Evolutionary conservation across 2,113 vertebrate species (phyloP), one percentile per base, ranked within the genome.

Genomic region (Hippotragus niger): DNA sequence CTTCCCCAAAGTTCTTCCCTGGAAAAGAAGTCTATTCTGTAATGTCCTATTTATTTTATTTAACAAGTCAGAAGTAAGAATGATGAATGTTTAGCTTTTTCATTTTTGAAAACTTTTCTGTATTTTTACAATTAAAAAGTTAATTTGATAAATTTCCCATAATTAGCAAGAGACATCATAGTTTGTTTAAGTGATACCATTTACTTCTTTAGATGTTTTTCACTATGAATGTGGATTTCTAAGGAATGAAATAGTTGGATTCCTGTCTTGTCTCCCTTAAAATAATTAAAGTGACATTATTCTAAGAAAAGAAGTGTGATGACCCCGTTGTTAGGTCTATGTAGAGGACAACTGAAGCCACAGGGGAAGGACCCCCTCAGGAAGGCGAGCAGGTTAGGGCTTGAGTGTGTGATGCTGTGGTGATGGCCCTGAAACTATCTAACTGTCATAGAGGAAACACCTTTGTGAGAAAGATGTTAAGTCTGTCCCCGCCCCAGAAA

Each of bases 281-380:
- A 95, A 85, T 47, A 81, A 91, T 85, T 60, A 58, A 45, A 86
- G 25, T 50, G 71, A 84, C 45, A 36, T 78, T 96, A 71, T 96
- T 89, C 55, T 83, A 93, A 97, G 96, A 94, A 95, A 96, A 97
- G 93, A 83, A 36, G 40, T 74, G 81, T 83, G 86, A 95, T 91
- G 92, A 45, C 4, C 7, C 27, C 5, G 53, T 64, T 91, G 80
- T 90, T 43, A 55, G 4, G 5, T 90, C 67, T 97, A n/a, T 95
- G 96, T 81, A 55, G 53, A 85, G 87, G 89, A 16, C n/a, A 64
- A 60, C 15, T 16, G 67, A 64, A 47, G 53, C 53, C 84, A 80
- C 50, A 71, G 16, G 36, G 76, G 36, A 60, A 88, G 53, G 15
- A 78, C 1, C 0, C 47, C 11, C 33, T 10, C 12, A 90, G 52